These are phyloP conservation scores for Listronotus bonariensis DNA, from an alignment of 1,140 invertebrate species.

Conservation along the genomic window DNA sequence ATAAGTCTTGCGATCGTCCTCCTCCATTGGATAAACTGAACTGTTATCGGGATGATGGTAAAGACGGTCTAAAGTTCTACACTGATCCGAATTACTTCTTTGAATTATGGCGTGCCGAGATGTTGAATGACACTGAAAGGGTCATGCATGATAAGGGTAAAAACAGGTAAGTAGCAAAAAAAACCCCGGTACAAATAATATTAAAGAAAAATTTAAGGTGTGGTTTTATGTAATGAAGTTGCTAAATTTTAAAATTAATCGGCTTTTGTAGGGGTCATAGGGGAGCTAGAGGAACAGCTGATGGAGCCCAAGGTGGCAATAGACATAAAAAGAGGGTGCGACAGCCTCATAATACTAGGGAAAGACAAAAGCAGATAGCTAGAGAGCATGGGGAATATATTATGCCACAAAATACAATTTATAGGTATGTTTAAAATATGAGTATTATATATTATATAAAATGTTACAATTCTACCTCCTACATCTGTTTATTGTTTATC, in stretches of 20 bases:
- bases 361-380: slow-evolving; percentile 80
- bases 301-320: slow-evolving; percentile 63
- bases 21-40: slow-evolving; percentile 95
- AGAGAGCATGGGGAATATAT: slow-evolving; percentile 86
- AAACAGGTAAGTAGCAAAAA: slow-evolving; percentile 36
- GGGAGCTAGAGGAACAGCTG: slow-evolving; percentile 43
- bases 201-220: slow-evolving; percentile 42
- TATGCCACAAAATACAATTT: slow-evolving; percentile 66
- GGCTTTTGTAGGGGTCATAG: slow-evolving; percentile 26
- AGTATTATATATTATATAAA: too few species aligned
- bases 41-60: slow-evolving; percentile 94
- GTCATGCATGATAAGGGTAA: slow-evolving; percentile 57
- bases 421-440: slow-evolving; percentile 51
- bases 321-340: slow-evolving; percentile 75
- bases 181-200: too few species aligned
- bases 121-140: slow-evolving; percentile 93
- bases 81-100: slow-evolving; percentile 99
- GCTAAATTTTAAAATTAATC: neutral
- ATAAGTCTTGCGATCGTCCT: slow-evolving; percentile 88
- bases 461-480: too few species aligned
- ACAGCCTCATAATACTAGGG: slow-evolving; percentile 85
- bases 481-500: neutral
- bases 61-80: slow-evolving; percentile 97
- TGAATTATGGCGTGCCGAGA: slow-evolving; percentile 96
- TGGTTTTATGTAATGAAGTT: neutral